These are phyloP conservation scores for Cyanistes caeruleus DNA, from an alignment of 2,113 vertebrate species.

Conservation along the genomic window DNA sequence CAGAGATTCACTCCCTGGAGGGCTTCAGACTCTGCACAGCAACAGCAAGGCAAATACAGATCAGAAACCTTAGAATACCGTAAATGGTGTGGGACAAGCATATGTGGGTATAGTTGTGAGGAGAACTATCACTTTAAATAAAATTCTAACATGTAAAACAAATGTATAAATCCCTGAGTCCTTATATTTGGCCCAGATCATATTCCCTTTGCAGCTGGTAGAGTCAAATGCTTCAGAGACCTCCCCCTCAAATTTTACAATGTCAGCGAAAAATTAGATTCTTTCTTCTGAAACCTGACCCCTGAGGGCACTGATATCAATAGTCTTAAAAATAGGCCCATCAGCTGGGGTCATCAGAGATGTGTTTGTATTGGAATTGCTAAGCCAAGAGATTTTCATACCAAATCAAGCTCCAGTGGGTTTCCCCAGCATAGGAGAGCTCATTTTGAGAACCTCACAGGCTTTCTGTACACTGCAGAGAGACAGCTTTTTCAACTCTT, in stretches of 20 bases:
- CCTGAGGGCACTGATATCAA: conserved; percentile 55
- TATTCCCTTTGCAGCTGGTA: conserved; percentile 69
- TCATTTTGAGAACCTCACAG: background rate
- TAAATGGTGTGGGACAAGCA: background rate
- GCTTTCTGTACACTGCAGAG: background rate
- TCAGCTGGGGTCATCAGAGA: conserved; percentile 44
- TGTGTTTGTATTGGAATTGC: background rate
- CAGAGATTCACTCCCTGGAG: background rate
- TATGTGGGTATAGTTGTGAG: background rate
- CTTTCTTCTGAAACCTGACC: conserved; percentile 73
- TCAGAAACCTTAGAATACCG: background rate
- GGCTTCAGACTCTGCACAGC: background rate
- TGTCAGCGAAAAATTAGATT: conserved; percentile 81
- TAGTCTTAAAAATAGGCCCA: conserved; percentile 72
- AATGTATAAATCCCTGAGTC: conserved; percentile 48
- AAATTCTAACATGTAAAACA: conserved; percentile 40
- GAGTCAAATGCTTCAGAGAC: conserved; percentile 61
- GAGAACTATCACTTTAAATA: conserved; percentile 66
- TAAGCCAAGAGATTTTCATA: conserved; percentile 12
- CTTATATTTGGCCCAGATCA: conserved; percentile 65
- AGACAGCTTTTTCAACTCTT: background rate
- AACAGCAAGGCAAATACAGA: conserved; percentile 1
- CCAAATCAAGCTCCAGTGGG: background rate
- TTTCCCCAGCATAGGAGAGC: rapidly evolving
- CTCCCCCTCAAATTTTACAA: conserved; percentile 71